Evolutionary conservation across 2,113 vertebrate species (phyloP).

Genomic region (Calyptomena viridis): DNA sequence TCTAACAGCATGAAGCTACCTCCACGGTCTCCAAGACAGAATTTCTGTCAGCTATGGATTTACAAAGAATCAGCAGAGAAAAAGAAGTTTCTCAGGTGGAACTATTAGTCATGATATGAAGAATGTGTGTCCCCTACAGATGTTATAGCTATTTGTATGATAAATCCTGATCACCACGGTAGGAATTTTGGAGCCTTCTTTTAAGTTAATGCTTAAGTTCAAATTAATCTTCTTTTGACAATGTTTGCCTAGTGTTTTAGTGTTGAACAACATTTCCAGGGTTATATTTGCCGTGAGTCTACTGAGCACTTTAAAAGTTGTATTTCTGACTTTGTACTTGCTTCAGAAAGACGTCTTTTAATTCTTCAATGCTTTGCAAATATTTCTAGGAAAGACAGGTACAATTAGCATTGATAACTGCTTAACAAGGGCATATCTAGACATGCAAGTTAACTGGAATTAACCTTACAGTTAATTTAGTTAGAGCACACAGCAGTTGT

Average conservation of each 20-base stretch:
- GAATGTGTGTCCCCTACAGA: slow-evolving; percentile 62
- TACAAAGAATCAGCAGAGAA: slow-evolving; percentile 39
- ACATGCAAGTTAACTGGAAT: not conserved
- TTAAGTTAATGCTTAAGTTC: slow-evolving; percentile 63
- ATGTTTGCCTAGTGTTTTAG: slow-evolving; percentile 71
- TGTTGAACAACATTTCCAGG: slow-evolving; percentile 54
- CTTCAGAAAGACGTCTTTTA: slow-evolving; percentile 30
- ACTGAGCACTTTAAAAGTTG: slow-evolving; percentile 40
- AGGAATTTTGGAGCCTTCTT: slow-evolving; percentile 52
- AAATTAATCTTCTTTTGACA: slow-evolving; percentile 72
- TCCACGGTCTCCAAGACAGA: slow-evolving; percentile 50
- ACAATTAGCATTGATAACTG: slow-evolving; percentile 5
- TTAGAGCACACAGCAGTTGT: not conserved
- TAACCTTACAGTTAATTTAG: not conserved
- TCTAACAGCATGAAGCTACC: slow-evolving; percentile 43
- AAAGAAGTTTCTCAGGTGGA: slow-evolving; percentile 59
- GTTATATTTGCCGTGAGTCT: slow-evolving; percentile 50
- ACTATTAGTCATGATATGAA: slow-evolving; percentile 53
- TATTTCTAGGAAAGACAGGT: not conserved
- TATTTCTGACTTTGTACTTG: slow-evolving; percentile 40
- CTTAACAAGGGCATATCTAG: not conserved
- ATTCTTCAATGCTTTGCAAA: not conserved
- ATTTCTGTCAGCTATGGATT: slow-evolving; percentile 38
- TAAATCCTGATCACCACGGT: slow-evolving; percentile 58
- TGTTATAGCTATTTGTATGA: slow-evolving; percentile 71